Conservation (phyloP, 2,797 vertebrate genomes). For the Bryconaethiops microstoma region DNA sequence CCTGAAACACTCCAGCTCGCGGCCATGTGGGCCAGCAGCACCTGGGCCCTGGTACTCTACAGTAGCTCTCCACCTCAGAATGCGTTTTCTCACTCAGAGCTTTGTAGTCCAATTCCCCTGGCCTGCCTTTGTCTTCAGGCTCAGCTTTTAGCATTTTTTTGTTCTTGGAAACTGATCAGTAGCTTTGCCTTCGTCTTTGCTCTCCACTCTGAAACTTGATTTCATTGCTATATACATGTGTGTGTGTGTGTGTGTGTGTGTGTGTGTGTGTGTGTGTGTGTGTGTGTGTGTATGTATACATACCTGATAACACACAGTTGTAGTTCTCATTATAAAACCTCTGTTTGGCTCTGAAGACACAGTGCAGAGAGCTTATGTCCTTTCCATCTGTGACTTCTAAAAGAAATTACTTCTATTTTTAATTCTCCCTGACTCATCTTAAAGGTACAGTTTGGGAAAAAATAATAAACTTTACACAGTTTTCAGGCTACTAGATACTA, state of each 20-base stretch:
- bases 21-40: conserved; percentile 1
- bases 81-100: background rate
- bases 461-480: background rate
- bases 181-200: background rate
- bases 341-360: background rate
- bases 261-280: background rate
- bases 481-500: background rate
- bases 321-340: background rate
- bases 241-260: background rate
- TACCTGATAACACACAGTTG: background rate
- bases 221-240: background rate
- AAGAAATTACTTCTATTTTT: background rate
- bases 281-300: background rate
- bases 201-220: background rate
- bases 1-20: conserved; percentile 9
- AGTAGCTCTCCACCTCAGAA: background rate
- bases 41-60: background rate
- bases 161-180: background rate
- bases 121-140: background rate
- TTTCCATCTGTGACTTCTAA: background rate
- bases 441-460: background rate
- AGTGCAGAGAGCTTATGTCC: background rate
- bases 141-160: background rate
- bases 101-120: background rate
- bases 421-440: conserved; percentile 3